Evolutionary conservation across 2,888 invertebrate species (phyloP).

Genomic region (Polymixis lichenea): DNA sequence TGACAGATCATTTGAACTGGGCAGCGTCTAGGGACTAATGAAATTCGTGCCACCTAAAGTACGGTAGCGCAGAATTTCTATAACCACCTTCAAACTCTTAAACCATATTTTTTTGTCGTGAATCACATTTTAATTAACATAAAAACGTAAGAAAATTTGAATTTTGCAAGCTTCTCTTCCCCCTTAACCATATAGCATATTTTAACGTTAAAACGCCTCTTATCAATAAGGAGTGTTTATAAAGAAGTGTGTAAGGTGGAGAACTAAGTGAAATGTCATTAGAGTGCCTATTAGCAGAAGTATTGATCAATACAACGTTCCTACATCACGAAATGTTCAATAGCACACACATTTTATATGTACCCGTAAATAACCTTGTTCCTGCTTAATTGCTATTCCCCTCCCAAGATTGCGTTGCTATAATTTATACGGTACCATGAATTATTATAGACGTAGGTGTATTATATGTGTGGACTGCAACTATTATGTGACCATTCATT

Average conservation of each 20-base stretch:
- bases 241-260: background rate
- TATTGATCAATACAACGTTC: slow-evolving; percentile 58
- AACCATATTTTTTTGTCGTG: background rate
- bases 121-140: too few relatives aligned
- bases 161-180: too few relatives aligned
- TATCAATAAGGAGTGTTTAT: background rate
- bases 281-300: slow-evolving; percentile 22
- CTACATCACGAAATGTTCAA: slow-evolving; percentile 68
- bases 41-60: background rate
- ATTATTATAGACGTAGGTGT: slow-evolving; percentile 76
- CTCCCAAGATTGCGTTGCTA: slow-evolving; percentile 78
- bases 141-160: too few relatives aligned
- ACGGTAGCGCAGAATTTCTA: background rate
- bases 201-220: background rate
- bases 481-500: slow-evolving; percentile 65
- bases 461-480: slow-evolving; percentile 72
- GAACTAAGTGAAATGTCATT: slow-evolving; percentile 30
- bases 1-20: background rate
- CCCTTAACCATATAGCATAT: background rate
- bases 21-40: background rate
- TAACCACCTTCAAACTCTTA: too few relatives aligned
- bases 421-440: slow-evolving; percentile 82
- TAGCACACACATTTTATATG: slow-evolving; percentile 68
- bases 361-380: slow-evolving; percentile 80
- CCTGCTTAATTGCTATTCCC: slow-evolving; percentile 82